Evolutionary conservation across 2,113 vertebrate genomes (phyloP).

Genomic region (Rostratula benghalensis): DNA sequence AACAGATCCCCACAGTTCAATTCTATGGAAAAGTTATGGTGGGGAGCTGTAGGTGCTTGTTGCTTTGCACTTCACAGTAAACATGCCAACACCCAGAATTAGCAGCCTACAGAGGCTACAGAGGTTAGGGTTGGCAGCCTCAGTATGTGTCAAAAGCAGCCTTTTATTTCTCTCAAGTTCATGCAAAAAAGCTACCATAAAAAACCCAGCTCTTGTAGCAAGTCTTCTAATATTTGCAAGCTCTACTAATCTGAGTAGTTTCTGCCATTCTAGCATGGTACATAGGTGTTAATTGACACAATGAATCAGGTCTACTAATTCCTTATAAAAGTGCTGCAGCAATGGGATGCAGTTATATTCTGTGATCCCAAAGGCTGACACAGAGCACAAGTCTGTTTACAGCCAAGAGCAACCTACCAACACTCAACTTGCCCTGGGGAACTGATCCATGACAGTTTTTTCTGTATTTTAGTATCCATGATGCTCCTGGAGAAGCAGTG

Average conservation of each 20-base stretch:
- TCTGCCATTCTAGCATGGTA: background rate
- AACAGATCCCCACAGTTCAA: background rate
- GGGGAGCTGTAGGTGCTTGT: background rate
- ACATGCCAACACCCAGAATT: background rate
- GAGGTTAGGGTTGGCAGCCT: too few species aligned
- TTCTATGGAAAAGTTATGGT: background rate
- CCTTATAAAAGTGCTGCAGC: background rate
- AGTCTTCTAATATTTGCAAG: background rate
- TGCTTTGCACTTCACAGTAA: slow-evolving; percentile 22
- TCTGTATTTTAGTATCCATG: background rate
- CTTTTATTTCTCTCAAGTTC: background rate
- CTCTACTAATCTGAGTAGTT: background rate
- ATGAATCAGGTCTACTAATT: background rate
- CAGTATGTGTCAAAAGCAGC: background rate
- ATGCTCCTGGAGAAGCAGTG: background rate
- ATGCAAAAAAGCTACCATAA: background rate
- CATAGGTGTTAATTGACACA: background rate
- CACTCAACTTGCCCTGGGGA: background rate
- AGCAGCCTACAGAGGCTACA: background rate
- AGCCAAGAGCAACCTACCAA: background rate
- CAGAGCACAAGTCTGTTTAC: background rate
- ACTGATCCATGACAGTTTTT: background rate
- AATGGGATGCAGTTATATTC: background rate
- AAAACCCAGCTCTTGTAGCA: background rate
- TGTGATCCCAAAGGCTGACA: background rate